Base-by-base conservation (phyloP, 2,113 vertebrate species). In the Brachyhypopomus gauderio region DNA sequence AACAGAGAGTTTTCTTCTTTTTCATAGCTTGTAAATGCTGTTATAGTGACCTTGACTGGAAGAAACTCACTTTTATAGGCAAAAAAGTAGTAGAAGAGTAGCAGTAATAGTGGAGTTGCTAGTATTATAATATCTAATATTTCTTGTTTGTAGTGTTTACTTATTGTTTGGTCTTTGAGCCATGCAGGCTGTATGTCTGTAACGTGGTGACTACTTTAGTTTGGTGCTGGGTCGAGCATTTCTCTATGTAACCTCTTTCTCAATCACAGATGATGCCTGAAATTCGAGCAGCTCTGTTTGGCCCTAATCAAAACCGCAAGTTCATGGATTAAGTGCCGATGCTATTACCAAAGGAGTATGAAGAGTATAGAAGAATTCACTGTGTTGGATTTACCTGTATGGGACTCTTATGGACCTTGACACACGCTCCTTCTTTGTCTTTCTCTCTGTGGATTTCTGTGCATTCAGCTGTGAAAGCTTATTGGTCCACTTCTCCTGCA, bases 211-310 rank as follows among this genome's bases (percentile, higher is more conserved):
- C 1, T 16, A 75, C 14, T 41, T 4, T 19, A n/a, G 8, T 14
- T 23, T 62, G 5, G 5, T 20, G 41, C 8, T 16, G 17, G 30
- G 20, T 59, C 38, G 20, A 56, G 4, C n/a, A n/a, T 58, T 3
- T 78, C 66, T 22, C 3, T 64, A 8, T 41, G 34, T 30, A 58
- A 34, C 17, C 72, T 20, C 30, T 20, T 25, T 41, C 88, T 66
- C 87, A 72, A 86, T 19, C 27, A 84, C 93, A 99, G 97, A 98
- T 99, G 96, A 98, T 98, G 95, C 97, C 97, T 86, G 96, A 98
- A 86, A 94, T 99, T 84, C 92, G 96, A 88, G 94, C 93, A 85
- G 91, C 91, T 80, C 91, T 99, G 84, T 99, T 98, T 59, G 97
- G 97, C 67, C 92, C 93, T 78, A 99, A 99, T 88, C 94, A 91